Conservation (phyloP, 2,797 vertebrate species). For the Erpetoichthys calabaricus region DNA sequence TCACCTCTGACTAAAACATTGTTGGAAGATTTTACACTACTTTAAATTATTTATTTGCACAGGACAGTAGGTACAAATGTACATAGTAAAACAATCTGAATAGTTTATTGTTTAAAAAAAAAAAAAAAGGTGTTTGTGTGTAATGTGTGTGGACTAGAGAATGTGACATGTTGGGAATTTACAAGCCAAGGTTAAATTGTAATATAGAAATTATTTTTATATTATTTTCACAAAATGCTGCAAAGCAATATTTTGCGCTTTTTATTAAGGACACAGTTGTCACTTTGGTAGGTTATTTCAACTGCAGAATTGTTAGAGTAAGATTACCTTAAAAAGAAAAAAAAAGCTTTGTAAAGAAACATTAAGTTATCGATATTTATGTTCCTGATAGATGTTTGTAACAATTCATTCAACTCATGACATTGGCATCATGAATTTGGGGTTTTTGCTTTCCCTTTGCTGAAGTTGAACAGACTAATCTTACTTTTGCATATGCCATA, state of each 20-base stretch:
- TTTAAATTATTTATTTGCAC: constrained; percentile 72
- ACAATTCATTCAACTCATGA: background rate
- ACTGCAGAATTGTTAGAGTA: constrained; percentile 33
- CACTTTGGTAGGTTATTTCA: constrained; percentile 33
- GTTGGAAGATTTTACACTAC: constrained; percentile 62
- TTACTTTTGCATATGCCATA: background rate
- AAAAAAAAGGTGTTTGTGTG: constrained; percentile 50
- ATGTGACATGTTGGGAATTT: constrained; percentile 44
- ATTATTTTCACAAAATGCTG: constrained; percentile 54
- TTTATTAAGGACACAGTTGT: constrained; percentile 46
- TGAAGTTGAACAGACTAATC: background rate
- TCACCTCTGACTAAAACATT: constrained; percentile 53
- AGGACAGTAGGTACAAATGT: constrained; percentile 53
- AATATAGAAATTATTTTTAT: constrained; percentile 70
- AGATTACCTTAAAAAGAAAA: constrained; percentile 27
- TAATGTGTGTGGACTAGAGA: constrained; percentile 36
- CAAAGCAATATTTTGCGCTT: constrained; percentile 56
- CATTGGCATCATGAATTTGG: background rate
- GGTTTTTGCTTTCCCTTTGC: constrained; percentile 3
- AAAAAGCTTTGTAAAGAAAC: constrained; percentile 26
- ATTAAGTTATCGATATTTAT: constrained; percentile 15
- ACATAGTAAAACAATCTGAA: constrained; percentile 52
- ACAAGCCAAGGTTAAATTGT: constrained; percentile 55
- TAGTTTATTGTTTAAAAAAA: constrained; percentile 67
- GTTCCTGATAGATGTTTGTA: constrained; percentile 5